phyloP scores from a whole-genome alignment of 2,888 invertebrate genomes.

The Unio pictorum region DNA sequence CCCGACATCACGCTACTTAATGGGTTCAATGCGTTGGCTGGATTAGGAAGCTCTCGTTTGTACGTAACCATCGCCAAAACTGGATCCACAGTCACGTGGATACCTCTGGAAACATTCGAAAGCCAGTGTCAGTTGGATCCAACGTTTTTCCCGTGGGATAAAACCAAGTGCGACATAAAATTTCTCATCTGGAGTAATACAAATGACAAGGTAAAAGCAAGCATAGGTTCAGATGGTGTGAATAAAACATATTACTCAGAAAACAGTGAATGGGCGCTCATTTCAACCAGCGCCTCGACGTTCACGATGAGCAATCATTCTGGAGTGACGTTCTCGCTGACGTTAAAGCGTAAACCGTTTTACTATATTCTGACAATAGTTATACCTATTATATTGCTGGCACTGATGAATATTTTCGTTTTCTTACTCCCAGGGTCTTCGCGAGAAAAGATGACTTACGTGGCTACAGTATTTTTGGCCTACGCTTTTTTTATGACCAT shows the following conservation, averaged over 20 bases:
- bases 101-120: slow-evolving; percentile 38
- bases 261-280: slow-evolving; percentile 40
- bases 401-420: slow-evolving; percentile 7
- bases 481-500: slow-evolving; percentile 22
- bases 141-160: slow-evolving; percentile 41
- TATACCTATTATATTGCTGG: slow-evolving; percentile 13
- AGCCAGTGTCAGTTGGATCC: slow-evolving; percentile 38
- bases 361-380: slow-evolving; percentile 16
- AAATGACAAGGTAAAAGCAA: slow-evolving; percentile 19
- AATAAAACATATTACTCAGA: slow-evolving; percentile 10
- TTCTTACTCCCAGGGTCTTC: slow-evolving; percentile 14
- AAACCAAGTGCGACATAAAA: slow-evolving; percentile 37
- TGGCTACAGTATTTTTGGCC: slow-evolving; percentile 11
- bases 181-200: slow-evolving; percentile 45
- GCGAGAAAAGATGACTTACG: slow-evolving; percentile 19
- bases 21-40: slow-evolving; percentile 30
- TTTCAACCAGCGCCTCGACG: slow-evolving; percentile 12
- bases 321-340: slow-evolving; percentile 7
- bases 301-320: neutral
- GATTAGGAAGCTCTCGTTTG: slow-evolving; percentile 33
- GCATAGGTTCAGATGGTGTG: slow-evolving; percentile 1
- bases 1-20: slow-evolving; percentile 38
- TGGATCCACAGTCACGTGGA: slow-evolving; percentile 26
- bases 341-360: slow-evolving; percentile 9
- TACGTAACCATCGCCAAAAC: slow-evolving; percentile 13